Evolutionary conservation across 2,797 vertebrate genomes (phyloP).

Genomic region (Trematomus bernacchii): DNA sequence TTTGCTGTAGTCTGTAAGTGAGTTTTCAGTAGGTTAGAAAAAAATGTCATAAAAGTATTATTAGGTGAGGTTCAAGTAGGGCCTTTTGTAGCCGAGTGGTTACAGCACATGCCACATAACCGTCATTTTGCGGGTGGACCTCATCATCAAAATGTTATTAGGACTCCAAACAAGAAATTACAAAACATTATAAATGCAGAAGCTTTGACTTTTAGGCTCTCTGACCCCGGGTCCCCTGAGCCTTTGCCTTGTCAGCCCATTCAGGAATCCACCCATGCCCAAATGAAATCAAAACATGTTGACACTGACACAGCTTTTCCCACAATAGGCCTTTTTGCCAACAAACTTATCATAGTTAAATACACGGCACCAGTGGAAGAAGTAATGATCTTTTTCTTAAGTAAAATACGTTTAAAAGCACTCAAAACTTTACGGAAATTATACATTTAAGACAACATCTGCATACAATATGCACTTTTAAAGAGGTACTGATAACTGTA

Average conservation of each 20-base stretch:
- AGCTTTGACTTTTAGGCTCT: not conserved
- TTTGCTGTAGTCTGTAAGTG: not conserved
- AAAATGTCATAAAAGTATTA: not conserved
- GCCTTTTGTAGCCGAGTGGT: not conserved
- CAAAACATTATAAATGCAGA: not conserved
- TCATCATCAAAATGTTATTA: too few relatives aligned
- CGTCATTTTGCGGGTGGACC: too few relatives aligned
- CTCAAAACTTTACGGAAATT: not conserved
- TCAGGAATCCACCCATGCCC: conserved; percentile 9
- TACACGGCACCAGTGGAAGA: not conserved
- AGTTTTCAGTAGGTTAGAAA: not conserved
- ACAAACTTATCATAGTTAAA: not conserved
- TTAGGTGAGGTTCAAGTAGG: not conserved
- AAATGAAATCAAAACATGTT: not conserved
- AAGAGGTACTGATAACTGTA: not conserved
- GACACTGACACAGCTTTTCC: not conserved
- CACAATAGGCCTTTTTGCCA: not conserved
- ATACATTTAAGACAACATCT: not conserved
- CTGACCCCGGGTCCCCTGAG: not conserved
- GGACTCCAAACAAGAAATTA: not conserved
- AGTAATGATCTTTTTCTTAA: not conserved
- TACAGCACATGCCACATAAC: not conserved
- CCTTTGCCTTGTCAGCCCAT: not conserved
- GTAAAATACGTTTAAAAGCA: not conserved
- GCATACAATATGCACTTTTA: not conserved